Percentiles rank a stretch among this genome's conserved stretches.
These are phyloP conservation scores for Drosophila multiciliata DNA, from an alignment of 2,888 invertebrate species.

Conservation along the genomic window DNA sequence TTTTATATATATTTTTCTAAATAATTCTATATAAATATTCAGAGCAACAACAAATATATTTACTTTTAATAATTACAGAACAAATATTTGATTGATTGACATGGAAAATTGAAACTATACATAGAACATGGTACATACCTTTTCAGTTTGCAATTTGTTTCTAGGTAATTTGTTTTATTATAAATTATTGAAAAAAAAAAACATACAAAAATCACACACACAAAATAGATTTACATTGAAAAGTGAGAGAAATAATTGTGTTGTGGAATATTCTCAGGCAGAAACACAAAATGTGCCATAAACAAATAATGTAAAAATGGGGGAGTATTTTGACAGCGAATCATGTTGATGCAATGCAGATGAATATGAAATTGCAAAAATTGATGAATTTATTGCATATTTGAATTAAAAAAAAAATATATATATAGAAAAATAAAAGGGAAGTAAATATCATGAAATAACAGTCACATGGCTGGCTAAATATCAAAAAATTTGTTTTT, in stretches of 20 bases:
- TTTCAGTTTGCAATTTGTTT: slow-evolving; percentile 23
- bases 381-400: neutral
- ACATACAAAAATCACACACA: slow-evolving; percentile 23
- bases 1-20: neutral
- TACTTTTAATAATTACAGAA: neutral
- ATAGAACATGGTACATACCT: slow-evolving; percentile 50
- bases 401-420: neutral
- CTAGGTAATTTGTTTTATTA: slow-evolving; percentile 3
- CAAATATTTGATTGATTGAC: neutral
- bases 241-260: slow-evolving; percentile 26
- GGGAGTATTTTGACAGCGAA: slow-evolving; percentile 19
- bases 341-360: slow-evolving; percentile 25
- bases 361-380: slow-evolving; percentile 38
- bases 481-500: slow-evolving; percentile 23
- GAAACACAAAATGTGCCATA: slow-evolving; percentile 64
- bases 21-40: neutral
- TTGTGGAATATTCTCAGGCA: slow-evolving; percentile 22
- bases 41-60: neutral
- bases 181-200: slow-evolving; percentile 35
- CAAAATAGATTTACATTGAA: slow-evolving; percentile 13
- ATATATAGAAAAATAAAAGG: neutral
- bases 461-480: slow-evolving; percentile 31
- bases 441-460: slow-evolving; percentile 30
- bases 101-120: slow-evolving; percentile 1
- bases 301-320: slow-evolving; percentile 45